A percentile compares a stretch with the other conserved stretches of the same genome.
Conservation (phyloP, 2,797 vertebrate species). For the Sebastes matsubarae region DNA sequence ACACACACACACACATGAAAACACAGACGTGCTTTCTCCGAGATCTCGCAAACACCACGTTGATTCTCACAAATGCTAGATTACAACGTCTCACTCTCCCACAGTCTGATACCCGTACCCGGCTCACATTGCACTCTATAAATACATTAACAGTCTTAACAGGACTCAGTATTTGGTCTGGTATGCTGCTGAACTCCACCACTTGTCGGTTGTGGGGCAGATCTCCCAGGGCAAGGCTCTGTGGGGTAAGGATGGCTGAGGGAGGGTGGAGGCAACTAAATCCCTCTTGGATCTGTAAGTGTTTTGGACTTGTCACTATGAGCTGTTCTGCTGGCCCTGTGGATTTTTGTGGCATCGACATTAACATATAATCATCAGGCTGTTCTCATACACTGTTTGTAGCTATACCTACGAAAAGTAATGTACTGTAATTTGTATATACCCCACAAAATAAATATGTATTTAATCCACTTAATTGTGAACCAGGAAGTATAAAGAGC, state of each 20-base stretch:
- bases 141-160: constrained; percentile 73
- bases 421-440: not conserved
- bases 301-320: constrained; percentile 18
- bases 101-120: constrained; percentile 41
- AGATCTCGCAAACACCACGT: constrained; percentile 38
- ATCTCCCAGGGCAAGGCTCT: constrained; percentile 23
- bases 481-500: too few relatives aligned
- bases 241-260: not conserved
- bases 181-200: constrained; percentile 55
- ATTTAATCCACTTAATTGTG: too few relatives aligned
- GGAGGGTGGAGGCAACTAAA: constrained; percentile 17
- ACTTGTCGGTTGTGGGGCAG: constrained; percentile 57
- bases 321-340: constrained; percentile 3
- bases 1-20: not conserved
- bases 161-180: constrained; percentile 51
- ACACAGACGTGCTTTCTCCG: constrained; percentile 4
- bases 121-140: constrained; percentile 69
- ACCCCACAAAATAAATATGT: not conserved
- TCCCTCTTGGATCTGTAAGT: constrained; percentile 3
- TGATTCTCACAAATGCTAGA: constrained; percentile 57
- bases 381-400: not conserved
- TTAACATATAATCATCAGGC: not conserved
- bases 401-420: not conserved
- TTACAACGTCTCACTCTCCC: constrained; percentile 54
- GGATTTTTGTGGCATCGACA: not conserved